A percentile compares a stretch with the other conserved stretches of the same genome.
These are phyloP conservation scores for Muschampia plurimacula DNA, from an alignment of 2,888 invertebrate genomes.

Conservation along the genomic window DNA sequence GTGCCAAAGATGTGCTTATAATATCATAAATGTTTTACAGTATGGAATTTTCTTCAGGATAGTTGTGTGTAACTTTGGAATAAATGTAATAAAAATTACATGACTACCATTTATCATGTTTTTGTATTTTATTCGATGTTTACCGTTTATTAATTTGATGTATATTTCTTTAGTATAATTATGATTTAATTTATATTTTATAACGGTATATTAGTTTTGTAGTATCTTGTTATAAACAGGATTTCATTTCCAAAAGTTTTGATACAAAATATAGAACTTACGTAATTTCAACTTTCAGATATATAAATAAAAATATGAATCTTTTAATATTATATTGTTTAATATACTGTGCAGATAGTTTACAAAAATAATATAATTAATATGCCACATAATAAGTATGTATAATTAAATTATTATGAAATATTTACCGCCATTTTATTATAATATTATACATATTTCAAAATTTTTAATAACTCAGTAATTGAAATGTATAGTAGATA, in stretches of 20 bases:
- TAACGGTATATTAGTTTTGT: too few relatives aligned
- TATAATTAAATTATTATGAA: background rate
- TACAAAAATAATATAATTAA: background rate
- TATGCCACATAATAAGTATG: background rate
- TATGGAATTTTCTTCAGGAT: background rate
- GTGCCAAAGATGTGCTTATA: conserved; percentile 1
- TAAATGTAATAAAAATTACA: background rate
- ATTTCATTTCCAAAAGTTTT: background rate
- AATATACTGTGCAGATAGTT: background rate
- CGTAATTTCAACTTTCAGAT: background rate
- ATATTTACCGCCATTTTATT: background rate
- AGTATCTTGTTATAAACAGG: background rate
- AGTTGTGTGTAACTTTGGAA: background rate
- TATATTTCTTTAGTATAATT: background rate
- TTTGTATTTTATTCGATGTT: background rate
- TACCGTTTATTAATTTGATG: background rate
- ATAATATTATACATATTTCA: background rate
- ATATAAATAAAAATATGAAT: too few relatives aligned
- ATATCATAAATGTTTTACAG: too few relatives aligned
- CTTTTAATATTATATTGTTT: too few relatives aligned
- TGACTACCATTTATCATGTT: too few relatives aligned
- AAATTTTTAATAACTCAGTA: background rate
- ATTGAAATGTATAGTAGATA: conserved; percentile 20
- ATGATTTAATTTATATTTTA: background rate
- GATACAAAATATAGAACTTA: background rate